Evolutionary conservation across 2,797 vertebrate species (phyloP), one percentile per base, ranked within the genome.

Genomic region (Astyanax mexicanus): DNA sequence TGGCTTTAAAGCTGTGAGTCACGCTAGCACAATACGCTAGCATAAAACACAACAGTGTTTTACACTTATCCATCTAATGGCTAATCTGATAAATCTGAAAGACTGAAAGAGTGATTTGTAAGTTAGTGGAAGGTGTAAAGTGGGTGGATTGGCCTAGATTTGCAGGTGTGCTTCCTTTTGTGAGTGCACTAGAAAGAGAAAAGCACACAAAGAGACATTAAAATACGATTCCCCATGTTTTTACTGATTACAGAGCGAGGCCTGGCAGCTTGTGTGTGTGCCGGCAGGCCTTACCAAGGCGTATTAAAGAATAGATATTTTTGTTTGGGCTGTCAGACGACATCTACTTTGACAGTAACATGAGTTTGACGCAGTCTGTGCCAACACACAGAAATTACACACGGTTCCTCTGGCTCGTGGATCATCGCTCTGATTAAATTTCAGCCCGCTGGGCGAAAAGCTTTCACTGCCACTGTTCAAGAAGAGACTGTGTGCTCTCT

Each of bases 141-240:
- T 54, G 69, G 69, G 81, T 75, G 78, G 60, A 66, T 54, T 79
- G 85, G 8, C 76, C 74, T 75, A 82, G 73, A 84, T 84, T 75
- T 68, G 44, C 74, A 86, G 81, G 83, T 84, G 80, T 61, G 54
- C 72, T 80, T 61, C 54, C 72, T 80, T 78, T 75, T 75, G 73
- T 80, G 23, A 57, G 47, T 23, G 44, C 27, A 51, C 25, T 3
- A 64, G 61, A 68, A 23, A 62, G 29, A 70, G 35, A 80, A 75
- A 49, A 49, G 67, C n/a, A 79, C 54, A 76, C 74, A 78, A 47
- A 54, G 47, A 25, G 57, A 77, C 54, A 79, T 81, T 78, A 82
- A 79, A 82, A 74, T 71, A 27, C 11, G 35, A 75, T 80, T 79
- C 29, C 55, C 52, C 27, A 13, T 75, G 67, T 76, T 69, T 51